phyloP scores from a whole-genome alignment of 2,888 invertebrate genomes.

The Tholera decimalis region DNA sequence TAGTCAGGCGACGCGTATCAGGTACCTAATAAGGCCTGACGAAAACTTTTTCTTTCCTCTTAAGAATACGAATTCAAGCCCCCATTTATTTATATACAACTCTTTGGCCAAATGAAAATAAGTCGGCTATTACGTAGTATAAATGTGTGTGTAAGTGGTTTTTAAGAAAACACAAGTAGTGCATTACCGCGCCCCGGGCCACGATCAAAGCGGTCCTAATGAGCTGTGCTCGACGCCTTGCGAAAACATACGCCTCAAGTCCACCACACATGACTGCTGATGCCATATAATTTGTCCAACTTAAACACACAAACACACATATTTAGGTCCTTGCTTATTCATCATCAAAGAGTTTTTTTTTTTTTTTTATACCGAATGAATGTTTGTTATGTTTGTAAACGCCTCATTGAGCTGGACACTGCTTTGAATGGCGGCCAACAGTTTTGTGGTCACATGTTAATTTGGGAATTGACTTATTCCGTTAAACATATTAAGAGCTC shows the following conservation, averaged over 20 bases:
- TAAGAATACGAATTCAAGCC: conserved; percentile 7
- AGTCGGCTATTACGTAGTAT: conserved; percentile 19
- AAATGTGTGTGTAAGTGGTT: conserved; percentile 49
- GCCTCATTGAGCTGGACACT: background rate
- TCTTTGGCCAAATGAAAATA: conserved; percentile 38
- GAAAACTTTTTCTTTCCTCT: conserved; percentile 1
- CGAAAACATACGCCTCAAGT: conserved; percentile 35
- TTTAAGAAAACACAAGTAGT: conserved; percentile 69
- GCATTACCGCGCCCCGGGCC: conserved; percentile 62
- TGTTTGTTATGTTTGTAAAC: conserved; percentile 8
- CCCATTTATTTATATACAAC: conserved; percentile 15
- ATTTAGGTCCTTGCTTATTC: conserved; percentile 24
- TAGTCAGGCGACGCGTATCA: background rate
- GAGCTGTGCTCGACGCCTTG: conserved; percentile 60
- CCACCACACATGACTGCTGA: conserved; percentile 25
- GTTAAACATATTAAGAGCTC: too few species aligned
- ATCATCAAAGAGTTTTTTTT: conserved; percentile 15
- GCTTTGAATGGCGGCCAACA: background rate
- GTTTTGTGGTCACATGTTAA: background rate
- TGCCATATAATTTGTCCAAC: conserved; percentile 42
- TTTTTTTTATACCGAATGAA: too few species aligned
- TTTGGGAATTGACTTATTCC: too few species aligned
- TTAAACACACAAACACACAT: conserved; percentile 25
- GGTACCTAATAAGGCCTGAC: background rate
- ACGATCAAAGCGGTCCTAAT: conserved; percentile 71